Evolutionary conservation across 2,888 invertebrate species (phyloP).

Genomic region (Periphyllus acericola): DNA sequence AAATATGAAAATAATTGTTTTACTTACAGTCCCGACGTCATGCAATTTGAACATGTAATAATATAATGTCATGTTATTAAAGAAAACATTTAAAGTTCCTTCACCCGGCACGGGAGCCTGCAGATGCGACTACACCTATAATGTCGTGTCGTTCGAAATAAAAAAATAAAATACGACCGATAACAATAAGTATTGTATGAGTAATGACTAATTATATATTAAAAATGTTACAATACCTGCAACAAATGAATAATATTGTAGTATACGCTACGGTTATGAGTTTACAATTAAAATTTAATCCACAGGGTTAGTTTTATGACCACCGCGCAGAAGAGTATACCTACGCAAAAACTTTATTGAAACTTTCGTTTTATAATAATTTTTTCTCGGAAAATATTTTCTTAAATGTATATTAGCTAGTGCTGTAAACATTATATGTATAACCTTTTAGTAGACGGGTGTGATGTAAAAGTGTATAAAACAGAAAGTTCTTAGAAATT

Average conservation of each 20-base stretch:
- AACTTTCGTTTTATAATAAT: neutral
- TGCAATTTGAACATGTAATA: slow-evolving; percentile 50
- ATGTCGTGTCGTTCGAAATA: neutral
- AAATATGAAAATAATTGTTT: slow-evolving; percentile 45
- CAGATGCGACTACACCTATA: slow-evolving; percentile 28
- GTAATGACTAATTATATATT: slow-evolving; percentile 2
- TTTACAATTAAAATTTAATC: neutral
- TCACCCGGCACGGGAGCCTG: slow-evolving; percentile 34
- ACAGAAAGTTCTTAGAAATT: neutral
- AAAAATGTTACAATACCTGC: too few relatives aligned
- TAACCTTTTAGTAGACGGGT: neutral
- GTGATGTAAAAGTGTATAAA: neutral
- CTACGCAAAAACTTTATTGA: neutral
- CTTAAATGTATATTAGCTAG: neutral
- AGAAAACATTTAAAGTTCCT: slow-evolving; percentile 57
- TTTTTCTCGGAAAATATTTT: neutral
- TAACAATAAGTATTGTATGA: slow-evolving; percentile 20
- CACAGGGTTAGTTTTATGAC: neutral
- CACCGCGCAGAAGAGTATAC: neutral
- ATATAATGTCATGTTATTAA: slow-evolving; percentile 3
- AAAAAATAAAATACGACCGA: neutral
- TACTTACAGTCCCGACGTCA: slow-evolving; percentile 24
- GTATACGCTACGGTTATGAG: too few relatives aligned
- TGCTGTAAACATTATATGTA: too few relatives aligned
- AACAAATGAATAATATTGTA: too few relatives aligned